Conservation (phyloP, 2,797 vertebrate species). For the Lacerta viridis region DNA sequence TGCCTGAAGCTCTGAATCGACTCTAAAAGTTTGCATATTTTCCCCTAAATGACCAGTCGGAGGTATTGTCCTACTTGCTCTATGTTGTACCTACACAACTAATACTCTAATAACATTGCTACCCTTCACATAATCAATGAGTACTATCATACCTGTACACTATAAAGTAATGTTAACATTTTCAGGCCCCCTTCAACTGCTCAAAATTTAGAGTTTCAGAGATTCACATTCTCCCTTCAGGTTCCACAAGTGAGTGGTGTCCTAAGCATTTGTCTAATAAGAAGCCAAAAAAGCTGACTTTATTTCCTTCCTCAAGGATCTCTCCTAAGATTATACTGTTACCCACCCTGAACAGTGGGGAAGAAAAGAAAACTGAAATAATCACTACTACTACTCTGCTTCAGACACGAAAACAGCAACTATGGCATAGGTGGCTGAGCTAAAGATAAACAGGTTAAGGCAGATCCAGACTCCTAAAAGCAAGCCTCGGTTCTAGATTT, state of each 20-base stretch:
- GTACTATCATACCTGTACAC: conserved; percentile 51
- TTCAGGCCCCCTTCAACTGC: background rate
- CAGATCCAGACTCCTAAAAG: conserved; percentile 52
- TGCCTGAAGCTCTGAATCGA: background rate
- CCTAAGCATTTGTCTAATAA: conserved; percentile 54
- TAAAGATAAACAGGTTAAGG: conserved; percentile 55
- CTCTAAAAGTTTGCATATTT: background rate
- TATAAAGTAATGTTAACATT: conserved; percentile 6
- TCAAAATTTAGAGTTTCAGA: conserved; percentile 24
- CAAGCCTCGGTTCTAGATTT: conserved; percentile 39
- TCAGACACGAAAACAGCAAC: conserved; percentile 42
- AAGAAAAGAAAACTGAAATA: conserved; percentile 42
- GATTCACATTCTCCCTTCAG: conserved; percentile 18
- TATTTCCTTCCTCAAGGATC: conserved; percentile 45
- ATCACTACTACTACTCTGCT: conserved; percentile 3
- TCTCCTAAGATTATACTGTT: conserved; percentile 48
- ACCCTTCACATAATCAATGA: conserved; percentile 55
- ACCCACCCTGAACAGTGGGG: conserved; percentile 33
- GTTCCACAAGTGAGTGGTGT: conserved; percentile 54
- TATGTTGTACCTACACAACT: background rate
- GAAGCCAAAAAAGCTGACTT: conserved; percentile 52
- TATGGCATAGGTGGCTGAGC: conserved; percentile 44
- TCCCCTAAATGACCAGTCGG: background rate
- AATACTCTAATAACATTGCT: conserved; percentile 43
- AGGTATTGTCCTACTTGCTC: background rate